Base-by-base conservation (phyloP, 2,888 invertebrate species). In the Caprella mutica region DNA sequence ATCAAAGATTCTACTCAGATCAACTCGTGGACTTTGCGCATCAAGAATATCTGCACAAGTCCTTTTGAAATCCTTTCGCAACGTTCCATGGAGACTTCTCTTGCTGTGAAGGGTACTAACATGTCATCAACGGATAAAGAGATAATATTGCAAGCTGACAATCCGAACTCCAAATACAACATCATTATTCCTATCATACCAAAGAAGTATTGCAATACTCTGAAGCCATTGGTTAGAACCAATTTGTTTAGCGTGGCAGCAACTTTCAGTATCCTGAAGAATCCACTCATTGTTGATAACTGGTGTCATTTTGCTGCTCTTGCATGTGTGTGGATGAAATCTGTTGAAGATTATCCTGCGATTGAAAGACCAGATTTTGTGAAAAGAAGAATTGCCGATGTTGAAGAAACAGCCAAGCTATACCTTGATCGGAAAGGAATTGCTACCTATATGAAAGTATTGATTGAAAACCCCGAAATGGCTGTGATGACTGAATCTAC, bases 401-500 rank as follows among this genome's bases (percentile, higher is more conserved):
- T 61, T 6, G 40, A 57, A 26, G 57, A 43, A 19, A 61, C 60
- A 5, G 51, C 57, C 12, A 38, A 39, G 21, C 26, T 57, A 4
- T 61, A 57, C 26, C 26, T 61, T 23, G 30, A 54, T 1, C 38
- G 51, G 19, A n/a, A 23, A 29, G 26, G 54, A 1, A 19, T 51
- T 24, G 19, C 23, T 5, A 53, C 35, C 1, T 61, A 57, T 24
- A 39, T 46, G 23, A 23, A 40, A 2, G 27, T 38, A 3, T 43
- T 61, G 30, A 23, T 17, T n/a, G 43, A 38, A 8, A 17, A 56
- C 5, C 48, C 60, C 6, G 14, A 46, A 17, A 52, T 44, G 21
- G 59, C 56, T 9, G 53, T 59, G 33, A 59, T 59, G 59, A 56
- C 59, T 5, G 59, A 59, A 33, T 52, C 55, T 19, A n/a, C n/a